Percentiles rank a stretch among this genome's conserved stretches.
Conservation (phyloP, 2,113 vertebrate species). For the Pterocles burchelli region DNA sequence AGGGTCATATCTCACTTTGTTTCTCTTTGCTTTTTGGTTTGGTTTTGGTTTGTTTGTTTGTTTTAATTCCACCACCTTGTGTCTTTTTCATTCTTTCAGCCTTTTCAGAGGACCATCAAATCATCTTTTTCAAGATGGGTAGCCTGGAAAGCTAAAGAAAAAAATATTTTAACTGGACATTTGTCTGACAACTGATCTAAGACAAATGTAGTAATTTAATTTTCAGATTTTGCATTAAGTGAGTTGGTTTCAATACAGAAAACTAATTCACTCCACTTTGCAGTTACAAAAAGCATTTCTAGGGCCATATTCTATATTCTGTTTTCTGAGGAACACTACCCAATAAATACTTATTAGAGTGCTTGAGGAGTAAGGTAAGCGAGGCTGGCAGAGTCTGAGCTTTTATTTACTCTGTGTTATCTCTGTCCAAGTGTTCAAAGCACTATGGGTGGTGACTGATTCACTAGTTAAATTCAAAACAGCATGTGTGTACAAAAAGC, state of each 20-base stretch:
- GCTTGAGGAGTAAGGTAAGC: constrained; percentile 38
- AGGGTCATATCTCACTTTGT: background rate
- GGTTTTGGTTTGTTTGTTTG: background rate
- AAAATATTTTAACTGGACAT: background rate
- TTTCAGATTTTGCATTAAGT: background rate
- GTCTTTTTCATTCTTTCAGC: background rate
- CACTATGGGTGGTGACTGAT: constrained; percentile 49
- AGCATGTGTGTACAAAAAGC: constrained; percentile 22
- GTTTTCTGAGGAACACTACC: background rate
- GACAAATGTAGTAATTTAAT: background rate
- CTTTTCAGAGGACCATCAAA: background rate
- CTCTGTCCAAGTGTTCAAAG: constrained; percentile 58
- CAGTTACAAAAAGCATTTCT: background rate
- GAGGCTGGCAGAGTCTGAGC: constrained; percentile 23
- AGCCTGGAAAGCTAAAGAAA: background rate
- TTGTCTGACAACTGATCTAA: background rate
- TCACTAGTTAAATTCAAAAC: constrained; percentile 48
- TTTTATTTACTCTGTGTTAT: constrained; percentile 58
- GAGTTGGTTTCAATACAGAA: background rate
- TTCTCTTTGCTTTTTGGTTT: background rate
- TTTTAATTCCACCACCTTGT: background rate
- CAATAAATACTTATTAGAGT: constrained; percentile 5
- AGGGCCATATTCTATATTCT: background rate
- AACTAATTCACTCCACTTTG: background rate
- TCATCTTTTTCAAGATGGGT: background rate